Base-by-base conservation (phyloP, 2,797 vertebrate species). In the Borostomias antarcticus region DNA sequence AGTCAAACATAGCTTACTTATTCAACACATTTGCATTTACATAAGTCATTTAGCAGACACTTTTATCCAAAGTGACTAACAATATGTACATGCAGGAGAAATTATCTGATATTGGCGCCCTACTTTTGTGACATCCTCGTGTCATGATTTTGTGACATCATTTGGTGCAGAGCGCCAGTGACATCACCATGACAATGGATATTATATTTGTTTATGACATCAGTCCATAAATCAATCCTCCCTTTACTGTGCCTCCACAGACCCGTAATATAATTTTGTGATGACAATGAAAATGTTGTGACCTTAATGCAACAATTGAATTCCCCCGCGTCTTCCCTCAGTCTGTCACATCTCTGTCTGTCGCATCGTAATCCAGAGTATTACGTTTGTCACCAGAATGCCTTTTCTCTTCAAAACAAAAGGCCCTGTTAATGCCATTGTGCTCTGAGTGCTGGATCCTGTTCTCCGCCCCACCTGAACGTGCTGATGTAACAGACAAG, bases 381-480 rank as follows among this genome's bases (percentile, higher is more conserved):
- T 45, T 28, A n/a, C 25, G 6, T 47, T 61, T 29, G 0, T 70
- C 60, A 58, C 23, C 68, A 43, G 54, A 52, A 62, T 62, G 25
- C 21, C 17, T 57, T 19, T 56, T 62, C 48, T 69, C 72, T 69
- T 72, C 0, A 0, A 63, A 76, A 58, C 66, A 69, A 70, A 71
- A 73, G 71, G 62, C 45, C 13, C 53, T 65, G 67, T 62, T 8
- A 3, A 69, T 61, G 5, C 4, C 4, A 4, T 33, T 29, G 69
- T 40, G 53, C 76, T 71, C 58, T 58, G 32, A 33, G 11, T 68
- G 56, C 51, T 56, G 64, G 68, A 66, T 61, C 62, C 75, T 54
- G 66, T 33, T 26, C 51, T 64, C 59, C 48, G 50, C 65, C 60
- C 62, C 19, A 52, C 25, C 10, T 56, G 2, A 15, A 17, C 30